Evolutionary conservation across 1,140 invertebrate genomes (phyloP).

Genomic region (Panagrolaimus sp.): DNA sequence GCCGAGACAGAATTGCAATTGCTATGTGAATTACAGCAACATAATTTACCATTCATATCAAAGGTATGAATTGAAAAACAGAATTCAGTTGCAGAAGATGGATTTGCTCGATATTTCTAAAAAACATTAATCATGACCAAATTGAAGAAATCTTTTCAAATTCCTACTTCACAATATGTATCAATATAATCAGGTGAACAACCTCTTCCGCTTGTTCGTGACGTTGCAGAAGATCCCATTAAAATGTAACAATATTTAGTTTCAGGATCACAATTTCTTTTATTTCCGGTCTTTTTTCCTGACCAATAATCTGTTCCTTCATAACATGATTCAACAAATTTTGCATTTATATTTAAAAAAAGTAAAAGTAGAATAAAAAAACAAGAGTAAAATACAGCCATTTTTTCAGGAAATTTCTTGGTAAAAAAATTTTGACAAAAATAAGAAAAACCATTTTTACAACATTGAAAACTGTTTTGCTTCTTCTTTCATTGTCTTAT

Average conservation of each 20-base stretch:
- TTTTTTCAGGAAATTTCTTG: no score
- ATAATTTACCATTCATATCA: neutral
- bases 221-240: neutral
- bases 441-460: no score
- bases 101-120: no score
- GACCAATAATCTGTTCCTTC: neutral
- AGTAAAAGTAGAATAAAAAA: no score
- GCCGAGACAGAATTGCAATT: neutral
- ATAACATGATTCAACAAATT: neutral
- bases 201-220: neutral
- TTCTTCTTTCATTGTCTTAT: no score
- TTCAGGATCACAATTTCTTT: neutral
- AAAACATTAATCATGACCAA: no score
- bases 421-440: no score
- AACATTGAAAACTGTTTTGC: no score
- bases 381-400: no score
- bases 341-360: no score
- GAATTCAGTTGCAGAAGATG: no score
- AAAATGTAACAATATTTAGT: neutral
- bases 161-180: neutral
- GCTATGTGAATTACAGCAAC: neutral
- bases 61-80: neutral
- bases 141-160: neutral
- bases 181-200: neutral
- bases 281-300: neutral